phyloP scores from a whole-genome alignment of 2,888 invertebrate species.

The Andrena bucephala region DNA sequence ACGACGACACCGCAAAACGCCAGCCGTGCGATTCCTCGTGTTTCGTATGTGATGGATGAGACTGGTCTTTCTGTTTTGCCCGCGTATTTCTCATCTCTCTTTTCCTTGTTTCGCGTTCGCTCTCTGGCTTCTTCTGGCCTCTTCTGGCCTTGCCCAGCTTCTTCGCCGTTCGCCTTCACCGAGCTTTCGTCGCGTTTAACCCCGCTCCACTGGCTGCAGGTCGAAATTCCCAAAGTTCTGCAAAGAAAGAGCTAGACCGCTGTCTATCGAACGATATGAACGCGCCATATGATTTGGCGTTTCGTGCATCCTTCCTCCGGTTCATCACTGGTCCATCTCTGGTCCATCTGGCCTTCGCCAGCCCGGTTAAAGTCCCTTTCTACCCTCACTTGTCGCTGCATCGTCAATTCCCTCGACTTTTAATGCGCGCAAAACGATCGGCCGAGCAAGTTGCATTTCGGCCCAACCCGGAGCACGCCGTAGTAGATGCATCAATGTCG shows the following conservation, averaged over 20 bases:
- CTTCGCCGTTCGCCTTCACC: conserved; percentile 23
- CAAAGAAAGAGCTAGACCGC: conserved; percentile 25
- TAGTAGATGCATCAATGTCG: conserved; percentile 47
- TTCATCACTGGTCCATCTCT: neutral
- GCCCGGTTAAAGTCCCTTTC: conserved; percentile 5
- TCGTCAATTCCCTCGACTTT: neutral
- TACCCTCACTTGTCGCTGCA: neutral
- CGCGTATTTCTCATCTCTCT: conserved; percentile 1
- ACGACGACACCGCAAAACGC: conserved; percentile 56
- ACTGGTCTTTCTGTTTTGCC: conserved; percentile 15
- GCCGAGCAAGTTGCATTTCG: neutral
- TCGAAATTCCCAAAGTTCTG: conserved; percentile 46
- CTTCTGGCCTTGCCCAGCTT: conserved; percentile 20
- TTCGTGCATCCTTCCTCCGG: neutral
- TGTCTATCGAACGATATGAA: conserved; percentile 19
- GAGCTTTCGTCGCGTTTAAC: conserved; percentile 20
- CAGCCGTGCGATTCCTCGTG: conserved; percentile 54
- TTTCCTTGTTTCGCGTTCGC: neutral
- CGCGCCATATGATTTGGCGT: conserved; percentile 39
- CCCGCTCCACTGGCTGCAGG: neutral
- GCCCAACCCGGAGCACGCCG: neutral
- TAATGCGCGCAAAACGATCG: neutral
- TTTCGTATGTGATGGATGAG: conserved; percentile 65
- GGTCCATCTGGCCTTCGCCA: neutral
- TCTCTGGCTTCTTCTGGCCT: conserved; percentile 21